Evolutionary conservation across 2,797 vertebrate species (phyloP).

Genomic region (Simalia tracyae): DNA sequence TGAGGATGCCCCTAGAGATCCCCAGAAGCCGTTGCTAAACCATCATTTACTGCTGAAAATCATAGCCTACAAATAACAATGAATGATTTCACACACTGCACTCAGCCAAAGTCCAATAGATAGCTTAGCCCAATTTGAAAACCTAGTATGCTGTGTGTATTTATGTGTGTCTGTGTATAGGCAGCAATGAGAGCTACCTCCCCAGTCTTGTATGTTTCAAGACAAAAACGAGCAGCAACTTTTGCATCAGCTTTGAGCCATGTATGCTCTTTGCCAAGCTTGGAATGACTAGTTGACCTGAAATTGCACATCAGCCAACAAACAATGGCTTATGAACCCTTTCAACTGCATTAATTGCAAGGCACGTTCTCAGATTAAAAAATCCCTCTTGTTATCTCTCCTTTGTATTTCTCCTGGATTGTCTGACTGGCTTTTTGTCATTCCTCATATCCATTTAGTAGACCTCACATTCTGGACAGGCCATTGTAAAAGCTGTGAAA

Average conservation of each 20-base stretch:
- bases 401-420: neutral
- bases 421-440: constrained; percentile 12
- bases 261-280: neutral
- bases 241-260: neutral
- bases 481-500: neutral
- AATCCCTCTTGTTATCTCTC: neutral
- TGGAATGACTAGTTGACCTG: neutral
- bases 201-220: neutral
- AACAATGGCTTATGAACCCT: neutral
- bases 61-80: neutral
- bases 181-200: neutral
- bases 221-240: neutral
- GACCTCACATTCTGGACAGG: neutral
- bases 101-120: neutral
- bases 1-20: neutral
- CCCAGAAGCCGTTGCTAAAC: neutral
- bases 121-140: neutral
- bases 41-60: neutral
- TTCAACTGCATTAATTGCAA: neutral
- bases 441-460: neutral
- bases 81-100: neutral
- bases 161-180: neutral
- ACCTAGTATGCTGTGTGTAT: neutral
- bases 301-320: neutral
- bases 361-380: constrained; percentile 13